Evolutionary conservation across 92 coral and sea anemone species (phyloP), one percentile per base, ranked within the genome.

Genomic region (Meandrina meandrites): DNA sequence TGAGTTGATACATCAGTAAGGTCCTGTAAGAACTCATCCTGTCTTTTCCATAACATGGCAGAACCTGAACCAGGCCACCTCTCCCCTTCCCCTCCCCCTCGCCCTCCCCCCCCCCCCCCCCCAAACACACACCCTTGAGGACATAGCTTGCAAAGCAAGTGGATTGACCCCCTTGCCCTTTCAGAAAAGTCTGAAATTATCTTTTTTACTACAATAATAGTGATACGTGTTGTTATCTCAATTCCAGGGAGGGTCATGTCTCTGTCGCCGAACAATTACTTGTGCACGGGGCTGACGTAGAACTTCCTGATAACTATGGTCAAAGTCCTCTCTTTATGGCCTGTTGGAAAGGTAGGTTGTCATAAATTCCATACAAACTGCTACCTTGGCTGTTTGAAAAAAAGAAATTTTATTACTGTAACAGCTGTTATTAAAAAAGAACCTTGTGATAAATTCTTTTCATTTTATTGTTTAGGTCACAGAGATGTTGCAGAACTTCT

Each of bases 301-400:
- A 97, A 89, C 91, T 97, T 34, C 99, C 99, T 31, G 99, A 97
- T 81, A 97, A 97, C 91, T 97, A 97, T 93, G 99, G 99, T 51
- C 99, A 97, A 51, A 97, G 99, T 80, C 99, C 99, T 12, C 91
- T 97, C 22, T 97, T 97, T 73, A 97, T 97, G 99, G 99, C 99
- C 48, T 97, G 99, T 79, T 97, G 99, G 99, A 97, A 97, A 91
- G 99, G 99, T 95, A 45, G 67, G 91, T 86, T 48, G 31, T 34
- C 2, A 54, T 56, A 13, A 74, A 18, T 24, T 19, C 0, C 4
- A 69, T 28, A 45, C 60, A 77, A n/a, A 28, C 36, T 22, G 37
- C n/a, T 40, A 22, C 50, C 18, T 47, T 31, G 0, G 3, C 0
- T 50, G 66, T 40, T 66, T 36, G 28, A 36, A 27, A 47, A 1